Base-by-base conservation (phyloP, 2,888 invertebrate species). In the Hermaeophaga mercurialis region DNA sequence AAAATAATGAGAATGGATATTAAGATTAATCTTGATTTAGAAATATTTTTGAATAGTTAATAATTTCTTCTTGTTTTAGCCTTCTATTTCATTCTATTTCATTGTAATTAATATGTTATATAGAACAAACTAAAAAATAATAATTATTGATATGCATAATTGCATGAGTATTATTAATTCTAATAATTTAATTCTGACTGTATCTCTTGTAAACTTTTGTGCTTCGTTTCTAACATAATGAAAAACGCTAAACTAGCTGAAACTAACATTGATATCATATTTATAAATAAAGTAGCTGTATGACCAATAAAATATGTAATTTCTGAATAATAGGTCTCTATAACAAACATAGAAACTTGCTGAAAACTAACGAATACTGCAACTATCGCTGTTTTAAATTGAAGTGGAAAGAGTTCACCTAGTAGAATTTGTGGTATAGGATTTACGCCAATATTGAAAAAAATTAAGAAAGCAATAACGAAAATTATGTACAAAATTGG, bases 151-250 rank as follows among this genome's bases (percentile, higher is more conserved):
- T n/a, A n/a, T n/a, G n/a, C n/a, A n/a, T n/a, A n/a, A n/a, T n/a
- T n/a, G n/a, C n/a, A n/a, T n/a, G n/a, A n/a, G n/a, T 22, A 22
- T 22, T 22, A 6, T 22, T 28, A 8, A 28, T 28, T 9, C n/a
- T 39, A 48, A 3, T 50, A 19, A 24, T 52, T 52, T 24, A 52
- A 17, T n/a, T 22, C 33, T n/a, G 24, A 22, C 22, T 52, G 50
- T n/a, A 52, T 52, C 26, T 52, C 50, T 0, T 52, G 14, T 7
- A 52, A 12, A 9, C 8, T 43, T 24, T 43, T 52, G 5, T 33
- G 33, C 17, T 43, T 52, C 7, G 50, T 52, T 34, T 52, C 50
- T n/a, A 52, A 22, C n/a, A 52, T 15, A 33, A 31, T 15, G 18
- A 52, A 52, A 43, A 43, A 15, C n/a, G 43, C 17, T 1, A 43